Conservation (phyloP, 2,888 invertebrate genomes). For the Branchipolynoe longqiensis region DNA sequence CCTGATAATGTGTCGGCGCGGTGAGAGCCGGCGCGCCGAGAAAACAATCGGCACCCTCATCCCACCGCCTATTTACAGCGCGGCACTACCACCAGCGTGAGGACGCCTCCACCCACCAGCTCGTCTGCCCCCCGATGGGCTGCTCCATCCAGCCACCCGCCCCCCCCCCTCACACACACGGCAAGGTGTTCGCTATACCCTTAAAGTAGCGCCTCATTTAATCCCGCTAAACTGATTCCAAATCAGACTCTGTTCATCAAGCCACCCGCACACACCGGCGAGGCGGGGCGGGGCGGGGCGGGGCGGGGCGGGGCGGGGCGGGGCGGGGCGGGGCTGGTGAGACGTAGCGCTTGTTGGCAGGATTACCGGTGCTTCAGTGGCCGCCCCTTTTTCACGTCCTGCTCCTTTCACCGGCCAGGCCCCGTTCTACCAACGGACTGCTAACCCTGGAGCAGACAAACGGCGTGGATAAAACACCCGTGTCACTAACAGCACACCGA, state of each 20-base stretch:
- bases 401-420: no score
- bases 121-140: slow-evolving; percentile 7
- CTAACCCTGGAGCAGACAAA: no score
- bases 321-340: neutral
- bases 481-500: no score
- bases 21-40: slow-evolving; percentile 4
- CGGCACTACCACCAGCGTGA: slow-evolving; percentile 2
- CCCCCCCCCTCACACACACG: slow-evolving; percentile 16
- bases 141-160: neutral
- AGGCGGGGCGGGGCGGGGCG: neutral
- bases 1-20: slow-evolving; percentile 46
- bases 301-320: neutral
- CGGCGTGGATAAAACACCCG: no score
- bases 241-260: neutral
- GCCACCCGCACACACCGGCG: slow-evolving; percentile 8
- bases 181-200: no score
- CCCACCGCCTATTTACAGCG: neutral
- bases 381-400: no score
- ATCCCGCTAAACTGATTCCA: slow-evolving; percentile 18
- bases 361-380: no score
- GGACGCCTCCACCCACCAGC: neutral
- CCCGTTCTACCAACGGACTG: no score
- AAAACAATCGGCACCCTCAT: neutral
- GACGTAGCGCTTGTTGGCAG: no score
- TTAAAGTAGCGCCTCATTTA: no score